Percentiles rank a stretch among this genome's conserved stretches.
phyloP scores from a whole-genome alignment of 35 echinoderm and acorn worm genomes.

The Anneissia japonica region DNA sequence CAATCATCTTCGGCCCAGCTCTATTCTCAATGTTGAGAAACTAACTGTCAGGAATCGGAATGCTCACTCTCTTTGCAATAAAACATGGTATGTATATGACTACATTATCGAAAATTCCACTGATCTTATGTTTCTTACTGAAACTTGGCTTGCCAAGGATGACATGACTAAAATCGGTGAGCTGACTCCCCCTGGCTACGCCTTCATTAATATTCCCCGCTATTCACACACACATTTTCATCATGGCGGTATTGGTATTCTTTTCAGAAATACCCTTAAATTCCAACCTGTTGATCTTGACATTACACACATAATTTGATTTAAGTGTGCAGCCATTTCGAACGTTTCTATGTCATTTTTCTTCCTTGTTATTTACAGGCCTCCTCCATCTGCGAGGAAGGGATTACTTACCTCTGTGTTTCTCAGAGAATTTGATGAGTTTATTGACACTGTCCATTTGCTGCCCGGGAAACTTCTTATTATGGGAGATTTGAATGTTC shows the following conservation, averaged over 20 bases:
- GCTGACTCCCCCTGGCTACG: constrained; percentile 2
- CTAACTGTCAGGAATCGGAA: neutral
- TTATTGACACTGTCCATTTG: constrained; percentile 7
- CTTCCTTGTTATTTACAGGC: constrained; percentile 15
- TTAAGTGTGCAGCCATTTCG: neutral
- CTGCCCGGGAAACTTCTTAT: constrained; percentile 4
- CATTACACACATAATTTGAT: neutral
- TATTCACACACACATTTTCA: neutral
- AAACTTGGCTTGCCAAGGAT: constrained; percentile 16
- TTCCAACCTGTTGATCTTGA: neutral
- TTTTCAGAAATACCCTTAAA: constrained; percentile 4
- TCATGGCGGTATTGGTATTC: constrained; percentile 13
- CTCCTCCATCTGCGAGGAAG: constrained; percentile 22
- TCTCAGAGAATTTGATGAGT: constrained; percentile 6
- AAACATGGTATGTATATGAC: neutral
- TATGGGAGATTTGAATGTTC: constrained; percentile 1
- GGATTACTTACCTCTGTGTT: neutral
- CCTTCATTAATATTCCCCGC: constrained; percentile 7
- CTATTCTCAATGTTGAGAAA: too few species aligned
- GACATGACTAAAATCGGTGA: neutral
- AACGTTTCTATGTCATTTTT: neutral
- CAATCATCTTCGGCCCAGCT: too few species aligned
- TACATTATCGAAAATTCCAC: neutral
- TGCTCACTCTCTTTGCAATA: constrained; percentile 19
- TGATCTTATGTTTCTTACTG: constrained; percentile 11